phyloP scores from a whole-genome alignment of 2,888 invertebrate genomes.

The Drosophila infuscata region DNA sequence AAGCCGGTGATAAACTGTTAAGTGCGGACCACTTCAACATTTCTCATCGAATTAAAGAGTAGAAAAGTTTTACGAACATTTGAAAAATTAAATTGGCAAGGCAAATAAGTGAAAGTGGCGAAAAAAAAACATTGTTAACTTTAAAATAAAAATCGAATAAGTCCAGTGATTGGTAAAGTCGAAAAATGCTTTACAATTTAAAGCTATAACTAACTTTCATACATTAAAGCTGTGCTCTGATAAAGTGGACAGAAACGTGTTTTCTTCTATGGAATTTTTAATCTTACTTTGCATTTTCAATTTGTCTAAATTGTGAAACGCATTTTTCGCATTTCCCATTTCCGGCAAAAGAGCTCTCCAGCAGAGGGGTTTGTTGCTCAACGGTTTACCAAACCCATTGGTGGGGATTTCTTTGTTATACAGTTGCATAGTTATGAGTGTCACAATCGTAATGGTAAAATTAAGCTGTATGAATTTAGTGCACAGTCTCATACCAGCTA shows the following conservation, averaged over 20 bases:
- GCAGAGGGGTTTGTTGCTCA: background rate
- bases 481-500: background rate
- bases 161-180: background rate
- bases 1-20: conserved; percentile 65
- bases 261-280: conserved; percentile 1
- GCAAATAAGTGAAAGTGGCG: conserved; percentile 26
- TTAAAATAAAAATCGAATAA: background rate
- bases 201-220: conserved; percentile 12
- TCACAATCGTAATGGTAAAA: conserved; percentile 20
- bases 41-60: background rate
- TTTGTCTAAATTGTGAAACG: conserved; percentile 6
- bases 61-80: conserved; percentile 3
- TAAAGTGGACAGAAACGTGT: conserved; percentile 20
- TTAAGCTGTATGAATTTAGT: conserved; percentile 2
- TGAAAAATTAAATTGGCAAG: background rate
- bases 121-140: background rate
- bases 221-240: conserved; percentile 40
- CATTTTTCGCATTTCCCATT: conserved; percentile 15
- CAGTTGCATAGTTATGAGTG: conserved; percentile 53
- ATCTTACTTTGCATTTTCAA: conserved; percentile 4
- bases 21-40: conserved; percentile 35
- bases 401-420: background rate
- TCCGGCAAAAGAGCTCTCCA: conserved; percentile 11
- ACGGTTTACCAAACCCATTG: background rate
- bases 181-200: background rate